Base-by-base conservation (phyloP, 1,140 invertebrate species). In the Amphibalanus amphitrite region DNA sequence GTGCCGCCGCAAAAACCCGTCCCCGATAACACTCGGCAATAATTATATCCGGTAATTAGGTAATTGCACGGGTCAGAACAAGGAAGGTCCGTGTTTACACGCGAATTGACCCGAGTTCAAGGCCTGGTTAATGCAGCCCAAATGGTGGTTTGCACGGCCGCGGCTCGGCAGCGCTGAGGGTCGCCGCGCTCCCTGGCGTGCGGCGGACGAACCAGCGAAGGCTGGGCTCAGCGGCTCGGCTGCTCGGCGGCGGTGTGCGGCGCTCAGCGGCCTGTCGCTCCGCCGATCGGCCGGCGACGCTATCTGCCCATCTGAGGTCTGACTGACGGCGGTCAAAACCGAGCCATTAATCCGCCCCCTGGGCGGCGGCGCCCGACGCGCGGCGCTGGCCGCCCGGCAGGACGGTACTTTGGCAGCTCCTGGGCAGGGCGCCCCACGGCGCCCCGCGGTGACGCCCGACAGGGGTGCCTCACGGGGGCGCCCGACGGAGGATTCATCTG, bases 11-110 rank as follows among this genome's bases (percentile, higher is more conserved):
- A 59, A 59, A 59, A 59, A 59, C 47, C 47, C 47, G 47, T 20
- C 47, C 47, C 47, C 20, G 47, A 59, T 59, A 59, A 59, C 47
- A 59, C 10, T 59, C 47, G 47, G 23, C 47, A 20, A 20, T 59
- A 59, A 59, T 59, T 59, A 59, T 59, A 59, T 59, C 47, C 47
- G 47, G 47, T 59, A 59, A 59, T 59, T 59, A 59, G 47, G 47
- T 59, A 59, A 59, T 59, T 59, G 47, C 20, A 59, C 47, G 47
- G 47, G 47, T 23, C 47, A 59, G 47, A 59, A 59, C 47, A 59
- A 59, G 47, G 20, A 59, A 20, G 47, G 13, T 20, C 47, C 20
- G 13, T 59, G 47, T 23, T 59, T 59, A 59, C 47, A 59, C 47
- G 47, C 47, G 13, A 59, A 59, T 23, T 23, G 47, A 59, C 47